Conservation (phyloP, 1,140 invertebrate genomes). For the Diorhabda sublineata region DNA sequence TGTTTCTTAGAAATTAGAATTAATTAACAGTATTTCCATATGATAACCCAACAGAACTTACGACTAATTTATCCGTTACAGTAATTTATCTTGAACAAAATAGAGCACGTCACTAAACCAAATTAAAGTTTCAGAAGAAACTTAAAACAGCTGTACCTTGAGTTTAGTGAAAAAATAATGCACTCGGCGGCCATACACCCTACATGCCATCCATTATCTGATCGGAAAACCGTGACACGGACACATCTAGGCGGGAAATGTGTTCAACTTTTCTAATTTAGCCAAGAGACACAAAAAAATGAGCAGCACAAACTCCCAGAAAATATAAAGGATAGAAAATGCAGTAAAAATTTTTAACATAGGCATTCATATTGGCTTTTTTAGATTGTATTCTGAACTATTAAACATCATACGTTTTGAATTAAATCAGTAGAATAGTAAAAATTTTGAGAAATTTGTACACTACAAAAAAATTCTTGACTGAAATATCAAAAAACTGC, state of each 20-base stretch:
- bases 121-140: constrained; percentile 1
- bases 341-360: too few relatives aligned
- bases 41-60: too few relatives aligned
- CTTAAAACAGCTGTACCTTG: constrained; percentile 2
- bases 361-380: too few relatives aligned
- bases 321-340: too few relatives aligned
- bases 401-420: too few relatives aligned
- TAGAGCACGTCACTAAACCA: not conserved
- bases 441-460: too few relatives aligned
- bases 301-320: not conserved
- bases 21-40: too few relatives aligned
- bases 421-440: too few relatives aligned
- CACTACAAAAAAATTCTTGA: too few relatives aligned
- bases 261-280: constrained; percentile 22
- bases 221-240: not conserved
- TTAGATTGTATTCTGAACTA: too few relatives aligned
- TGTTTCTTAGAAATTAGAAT: too few relatives aligned
- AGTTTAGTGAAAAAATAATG: not conserved
- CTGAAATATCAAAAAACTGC: too few relatives aligned
- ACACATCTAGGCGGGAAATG: constrained; percentile 9
- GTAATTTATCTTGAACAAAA: not conserved
- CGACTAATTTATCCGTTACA: not conserved
- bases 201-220: not conserved
- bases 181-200: not conserved
- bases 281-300: constrained; percentile 18